phyloP scores from a whole-genome alignment of 2,797 vertebrate species.

The Liasis olivaceus region DNA sequence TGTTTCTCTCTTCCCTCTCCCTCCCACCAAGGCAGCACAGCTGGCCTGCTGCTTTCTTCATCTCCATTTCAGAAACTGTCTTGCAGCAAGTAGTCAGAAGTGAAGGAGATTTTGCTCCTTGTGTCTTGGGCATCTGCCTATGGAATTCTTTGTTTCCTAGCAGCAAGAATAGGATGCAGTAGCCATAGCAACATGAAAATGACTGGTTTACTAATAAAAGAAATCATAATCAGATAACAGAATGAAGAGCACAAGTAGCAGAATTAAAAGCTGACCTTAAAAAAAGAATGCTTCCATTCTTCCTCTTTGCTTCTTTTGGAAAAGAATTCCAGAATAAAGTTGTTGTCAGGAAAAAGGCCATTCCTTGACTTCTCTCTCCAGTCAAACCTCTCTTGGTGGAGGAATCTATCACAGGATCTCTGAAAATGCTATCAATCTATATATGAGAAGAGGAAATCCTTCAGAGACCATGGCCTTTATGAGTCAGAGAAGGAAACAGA shows the following conservation, averaged over 20 bases:
- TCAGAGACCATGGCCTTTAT: neutral
- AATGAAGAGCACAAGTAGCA: neutral
- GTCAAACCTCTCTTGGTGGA: neutral
- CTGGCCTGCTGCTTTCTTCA: neutral
- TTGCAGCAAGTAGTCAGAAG: neutral
- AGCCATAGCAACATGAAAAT: neutral
- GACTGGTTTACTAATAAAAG: neutral
- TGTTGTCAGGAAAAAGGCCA: neutral
- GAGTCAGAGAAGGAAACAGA: neutral
- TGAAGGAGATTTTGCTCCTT: neutral
- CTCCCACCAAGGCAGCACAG: neutral
- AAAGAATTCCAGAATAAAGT: neutral
- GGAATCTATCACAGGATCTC: neutral
- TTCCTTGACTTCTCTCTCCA: neutral
- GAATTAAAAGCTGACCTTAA: neutral
- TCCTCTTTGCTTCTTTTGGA: neutral
- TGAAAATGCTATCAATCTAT: neutral
- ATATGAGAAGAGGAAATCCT: neutral
- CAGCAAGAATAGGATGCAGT: neutral
- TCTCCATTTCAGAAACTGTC: neutral
- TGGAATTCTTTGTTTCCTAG: neutral
- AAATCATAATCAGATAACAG: neutral
- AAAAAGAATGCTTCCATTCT: neutral
- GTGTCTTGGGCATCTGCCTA: neutral
- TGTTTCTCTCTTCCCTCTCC: neutral